These are phyloP conservation scores for Sipha maydis DNA, from an alignment of 2,888 invertebrate species.

Conservation along the genomic window DNA sequence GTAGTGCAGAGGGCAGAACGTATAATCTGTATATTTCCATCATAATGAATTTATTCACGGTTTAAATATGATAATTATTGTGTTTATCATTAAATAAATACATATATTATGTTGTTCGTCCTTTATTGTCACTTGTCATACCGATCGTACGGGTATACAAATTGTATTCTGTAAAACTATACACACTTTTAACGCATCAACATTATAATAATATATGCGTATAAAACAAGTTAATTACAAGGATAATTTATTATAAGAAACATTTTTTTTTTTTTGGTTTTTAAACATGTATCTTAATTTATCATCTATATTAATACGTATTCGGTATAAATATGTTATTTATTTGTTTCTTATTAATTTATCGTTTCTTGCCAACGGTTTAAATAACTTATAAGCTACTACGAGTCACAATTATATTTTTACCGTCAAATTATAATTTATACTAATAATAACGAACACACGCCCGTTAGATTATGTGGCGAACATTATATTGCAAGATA, in stretches of 20 bases:
- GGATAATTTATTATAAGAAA: too few species aligned
- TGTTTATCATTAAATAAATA: too few species aligned
- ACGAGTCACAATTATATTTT: not conserved
- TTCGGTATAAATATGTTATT: not conserved
- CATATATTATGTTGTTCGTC: too few species aligned
- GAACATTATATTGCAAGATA: not conserved
- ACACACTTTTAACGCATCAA: too few species aligned
- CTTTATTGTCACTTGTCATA: not conserved
- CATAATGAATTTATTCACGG: too few species aligned
- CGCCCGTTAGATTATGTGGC: too few species aligned
- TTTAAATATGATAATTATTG: too few species aligned
- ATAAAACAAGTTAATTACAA: too few species aligned
- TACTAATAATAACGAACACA: not conserved
- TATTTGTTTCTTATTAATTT: not conserved
- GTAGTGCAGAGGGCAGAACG: too few species aligned
- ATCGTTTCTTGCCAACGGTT: not conserved
- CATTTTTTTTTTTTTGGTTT: too few species aligned
- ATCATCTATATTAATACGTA: not conserved
- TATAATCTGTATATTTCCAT: too few species aligned
- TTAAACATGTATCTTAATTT: not conserved
- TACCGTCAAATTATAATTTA: not conserved
- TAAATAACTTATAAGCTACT: not conserved
- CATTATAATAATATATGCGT: too few species aligned
- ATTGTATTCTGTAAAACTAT: not conserved
- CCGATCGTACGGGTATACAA: slow-evolving; percentile 9